Evolutionary conservation across 2,113 vertebrate species (phyloP), one percentile per base, ranked within the genome.

Genomic region (Osmerus mordax): DNA sequence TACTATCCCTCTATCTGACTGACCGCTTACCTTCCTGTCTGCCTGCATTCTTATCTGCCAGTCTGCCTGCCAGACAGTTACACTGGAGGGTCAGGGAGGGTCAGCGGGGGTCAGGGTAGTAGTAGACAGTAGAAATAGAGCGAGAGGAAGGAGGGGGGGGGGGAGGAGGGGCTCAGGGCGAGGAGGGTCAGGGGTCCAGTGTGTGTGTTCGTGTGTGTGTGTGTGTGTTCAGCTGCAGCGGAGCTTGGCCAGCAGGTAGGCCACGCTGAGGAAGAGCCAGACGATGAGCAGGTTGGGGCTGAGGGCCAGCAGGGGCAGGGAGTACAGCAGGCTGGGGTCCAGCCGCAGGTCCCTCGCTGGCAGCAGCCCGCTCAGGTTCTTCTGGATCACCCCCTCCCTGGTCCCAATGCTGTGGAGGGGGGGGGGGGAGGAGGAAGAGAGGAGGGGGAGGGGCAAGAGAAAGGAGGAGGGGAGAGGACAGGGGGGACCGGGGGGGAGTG

Each of bases 301-400:
- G 84, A 99, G 92, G 69, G 97, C 96, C 87, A 99, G 87, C 81
- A 99, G 92, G 84, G 97, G 97, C 87, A 99, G 93, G 72, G 97
- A 99, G 93, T 98, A 99, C 88, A 99, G 93, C 68, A 99, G 96
- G 92, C 93, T 96, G 89, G 96, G 95, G 83, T 99, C 97, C 93
- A 99, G 93, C 84, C 94, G 94, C 89, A 97, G 91, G 91, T 98
- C 96, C 81, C 96, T 96, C 91, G 97, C 92, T 72, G 97, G 97
- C 93, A 96, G 94, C 94, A 98, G 84, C 86, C 97, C 97, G 83
- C 96, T 94, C 94, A 98, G 91, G 94, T 98, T 99, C 97, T 99
- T 99, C 97, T 98, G 97, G 90, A 93, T 95, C 92, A 98, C 96
- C 91, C 95, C 92, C 94, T 98, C 97, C 93, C 96, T 94, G 81